Evolutionary conservation across 2,888 invertebrate species (phyloP), one percentile per base, ranked within the genome.

Genomic region (Diaperis boleti): DNA sequence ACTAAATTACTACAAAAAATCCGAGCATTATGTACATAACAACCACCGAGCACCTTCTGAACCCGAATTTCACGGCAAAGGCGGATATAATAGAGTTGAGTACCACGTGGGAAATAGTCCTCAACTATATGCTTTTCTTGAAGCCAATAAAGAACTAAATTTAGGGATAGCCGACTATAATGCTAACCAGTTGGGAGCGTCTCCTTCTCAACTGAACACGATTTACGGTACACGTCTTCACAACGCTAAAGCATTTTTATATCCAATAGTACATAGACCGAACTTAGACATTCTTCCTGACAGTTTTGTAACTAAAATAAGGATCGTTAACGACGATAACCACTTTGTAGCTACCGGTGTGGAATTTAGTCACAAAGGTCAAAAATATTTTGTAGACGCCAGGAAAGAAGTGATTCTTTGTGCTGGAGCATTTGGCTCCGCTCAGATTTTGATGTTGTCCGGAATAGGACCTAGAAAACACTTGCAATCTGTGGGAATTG

Each of bases 371-470:
- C 88, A 89, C 74, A 82, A 85, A 61, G 85, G 84, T 11, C 81
- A 75, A 73, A 83, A 82, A 67, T 87, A 81, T 62, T 70, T 76
- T 6, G 83, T 83, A 0, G 76, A 80, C 2, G 92, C 91, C 2
- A 84, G 83, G 4, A 90, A 88, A 67, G 94, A 92, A 80, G 85
- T 94, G 1, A 85, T 95, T 47, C 79, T 94, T 11, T 87, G 90
- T 5, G 92, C 92, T 0, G 94, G 95, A 3, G 82, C 90, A 0
- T 87, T 95, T 20, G 91, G 90, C 64, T 91, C 92, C 0, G 92
- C 95, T 0, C 94, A 94, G 76, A 78, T 95, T 6, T 79, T 95
- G 39, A 89, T 94, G 91, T 78, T 94, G 8, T 93, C 94, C 0
- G 95, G 95, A 6, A 82, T 94, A 18, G 91, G 91, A 0, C 91